Conservation (phyloP, 2,888 invertebrate genomes). For the Dichetophora obliterata region DNA sequence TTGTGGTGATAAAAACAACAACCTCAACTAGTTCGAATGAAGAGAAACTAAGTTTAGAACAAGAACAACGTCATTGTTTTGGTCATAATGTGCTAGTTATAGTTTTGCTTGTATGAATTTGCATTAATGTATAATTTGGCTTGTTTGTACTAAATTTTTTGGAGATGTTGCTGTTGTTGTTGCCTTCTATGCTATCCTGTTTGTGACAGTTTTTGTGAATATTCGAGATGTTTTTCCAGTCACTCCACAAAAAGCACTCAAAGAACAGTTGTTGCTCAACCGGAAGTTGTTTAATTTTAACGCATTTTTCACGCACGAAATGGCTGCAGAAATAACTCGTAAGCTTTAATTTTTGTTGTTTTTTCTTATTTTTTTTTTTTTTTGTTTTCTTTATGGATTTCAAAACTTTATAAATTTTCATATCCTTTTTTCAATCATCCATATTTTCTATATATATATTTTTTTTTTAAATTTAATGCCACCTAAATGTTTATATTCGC, state of each 20-base stretch:
- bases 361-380: background rate
- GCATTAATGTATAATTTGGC: background rate
- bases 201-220: constrained; percentile 26
- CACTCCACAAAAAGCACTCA: too few species aligned
- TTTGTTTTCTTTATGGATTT: background rate
- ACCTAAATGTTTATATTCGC: too few species aligned
- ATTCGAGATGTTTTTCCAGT: background rate
- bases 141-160: constrained; percentile 18
- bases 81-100: too few species aligned
- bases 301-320: background rate
- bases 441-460: too few species aligned
- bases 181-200: constrained; percentile 5
- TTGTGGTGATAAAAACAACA: background rate
- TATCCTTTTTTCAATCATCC: too few species aligned
- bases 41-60: too few species aligned
- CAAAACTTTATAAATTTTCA: background rate
- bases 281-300: background rate
- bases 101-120: background rate
- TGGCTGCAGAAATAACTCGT: background rate
- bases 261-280: too few species aligned
- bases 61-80: background rate
- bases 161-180: constrained; percentile 37
- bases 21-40: background rate
- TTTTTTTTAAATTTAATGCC: too few species aligned
- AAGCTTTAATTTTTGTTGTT: background rate